A percentile compares a stretch with the other conserved stretches of the same genome.
These are phyloP conservation scores for Thryonomys swinderianus DNA, from an alignment of 2,113 vertebrate species.

Conservation along the genomic window DNA sequence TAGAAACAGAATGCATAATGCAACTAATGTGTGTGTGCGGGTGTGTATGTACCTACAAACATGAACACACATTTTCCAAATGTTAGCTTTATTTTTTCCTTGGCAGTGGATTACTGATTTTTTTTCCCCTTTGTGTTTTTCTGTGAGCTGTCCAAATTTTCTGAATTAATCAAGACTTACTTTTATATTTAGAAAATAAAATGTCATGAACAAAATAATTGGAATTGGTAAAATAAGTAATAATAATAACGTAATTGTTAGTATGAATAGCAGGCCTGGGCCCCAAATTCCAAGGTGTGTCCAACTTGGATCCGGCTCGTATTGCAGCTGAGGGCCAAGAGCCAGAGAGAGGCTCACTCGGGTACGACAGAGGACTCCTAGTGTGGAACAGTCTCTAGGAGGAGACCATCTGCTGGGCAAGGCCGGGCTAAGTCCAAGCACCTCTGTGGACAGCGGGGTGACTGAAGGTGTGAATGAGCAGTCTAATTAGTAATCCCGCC, in stretches of 20 bases:
- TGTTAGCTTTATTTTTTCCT: conserved; percentile 48
- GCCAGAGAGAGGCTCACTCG: background rate
- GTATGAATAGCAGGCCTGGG: background rate
- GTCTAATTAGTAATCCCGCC: background rate
- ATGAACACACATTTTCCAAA: conserved; percentile 40
- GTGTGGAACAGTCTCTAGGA: rapidly evolving
- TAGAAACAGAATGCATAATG: background rate
- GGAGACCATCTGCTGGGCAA: background rate
- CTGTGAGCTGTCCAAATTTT: conserved; percentile 31
- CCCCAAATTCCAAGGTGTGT: background rate
- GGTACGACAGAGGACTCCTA: background rate
- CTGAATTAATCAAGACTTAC: conserved; percentile 54
- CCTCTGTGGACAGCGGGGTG: background rate
- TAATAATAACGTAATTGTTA: background rate
- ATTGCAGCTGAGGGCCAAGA: background rate
- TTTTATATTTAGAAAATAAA: conserved; percentile 66
- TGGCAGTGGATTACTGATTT: background rate
- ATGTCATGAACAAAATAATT: conserved; percentile 57
- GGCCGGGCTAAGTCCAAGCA: background rate
- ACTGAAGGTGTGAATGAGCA: background rate
- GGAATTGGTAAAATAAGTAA: conserved; percentile 16
- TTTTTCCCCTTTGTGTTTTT: conserved; percentile 56
- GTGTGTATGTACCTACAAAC: background rate
- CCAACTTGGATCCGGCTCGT: background rate
- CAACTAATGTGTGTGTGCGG: background rate